Evolutionary conservation across 2,888 invertebrate genomes (phyloP), one percentile per base, ranked within the genome.

Genomic region (Cheilosia vulpina): DNA sequence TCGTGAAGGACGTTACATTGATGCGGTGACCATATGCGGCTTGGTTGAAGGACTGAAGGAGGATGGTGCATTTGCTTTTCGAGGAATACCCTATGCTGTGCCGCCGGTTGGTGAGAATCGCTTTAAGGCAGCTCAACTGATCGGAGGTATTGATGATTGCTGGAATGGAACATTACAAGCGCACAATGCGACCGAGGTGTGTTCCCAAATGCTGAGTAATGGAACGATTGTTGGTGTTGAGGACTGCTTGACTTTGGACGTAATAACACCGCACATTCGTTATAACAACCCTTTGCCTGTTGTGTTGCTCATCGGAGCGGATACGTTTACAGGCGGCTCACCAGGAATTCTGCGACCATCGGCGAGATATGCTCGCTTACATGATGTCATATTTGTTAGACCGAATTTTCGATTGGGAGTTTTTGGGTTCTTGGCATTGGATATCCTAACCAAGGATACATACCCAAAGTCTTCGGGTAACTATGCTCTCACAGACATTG

Each of bases 391-490:
- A 7, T 96, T 97, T 90, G 97, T 98, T 1, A 94, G 96, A 83
- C 97, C 97, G 4, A 97, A 97, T 90, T 97, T 97, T 92, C 94
- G 98, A 88, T 92, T 96, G 80, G 96, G 96, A 0, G 94, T 95
- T 62, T 94, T 96, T 73, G 98, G 98, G 4, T 98, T 98, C 90
- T 93, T 98, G 62, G 95, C 98, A 0, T 92, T 95, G 5, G 95
- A 96, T 76, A 93, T 94, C 2, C 92, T 97, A 1, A 95, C 96
- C 0, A 94, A 95, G 88, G 93, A 95, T 0, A 94, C 94, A 21
- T 95, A 96, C 90, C 96, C 96, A 0, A 94, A 93, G 34, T 95
- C 95, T 0, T 96, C 97, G 0, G 97, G 97, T 38, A 98, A 98
- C 91, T 97, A 97, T 89, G 98, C 95, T 0, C 93, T 97, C 0